Conservation (phyloP, 2,113 vertebrate species). For the Agapornis roseicollis region DNA sequence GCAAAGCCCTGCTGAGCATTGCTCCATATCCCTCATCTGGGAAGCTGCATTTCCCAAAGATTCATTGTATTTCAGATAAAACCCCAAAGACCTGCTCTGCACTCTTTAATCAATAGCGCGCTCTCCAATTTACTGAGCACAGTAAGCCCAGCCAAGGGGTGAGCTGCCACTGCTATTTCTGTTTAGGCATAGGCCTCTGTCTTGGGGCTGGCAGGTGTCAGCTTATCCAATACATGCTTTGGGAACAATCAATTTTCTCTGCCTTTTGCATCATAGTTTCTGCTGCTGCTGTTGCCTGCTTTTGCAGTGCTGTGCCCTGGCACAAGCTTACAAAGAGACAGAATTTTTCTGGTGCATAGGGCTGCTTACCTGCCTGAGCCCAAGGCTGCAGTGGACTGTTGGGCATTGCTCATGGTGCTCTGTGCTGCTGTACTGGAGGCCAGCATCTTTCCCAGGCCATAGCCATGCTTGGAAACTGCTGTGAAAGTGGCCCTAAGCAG, state of each 20-base stretch:
- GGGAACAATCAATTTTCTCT: not conserved
- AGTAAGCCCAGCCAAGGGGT: not conserved
- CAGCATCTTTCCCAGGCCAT: not conserved
- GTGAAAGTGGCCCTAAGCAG: not conserved
- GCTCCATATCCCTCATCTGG: not conserved
- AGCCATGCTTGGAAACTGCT: not conserved
- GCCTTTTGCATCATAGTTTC: not conserved
- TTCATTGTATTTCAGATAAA: not conserved
- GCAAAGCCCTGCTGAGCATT: not conserved
- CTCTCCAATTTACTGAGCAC: rapidly evolving
- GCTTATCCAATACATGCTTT: not conserved
- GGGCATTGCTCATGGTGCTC: not conserved
- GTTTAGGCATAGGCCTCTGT: not conserved
- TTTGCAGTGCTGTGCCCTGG: not conserved
- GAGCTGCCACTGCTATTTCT: not conserved
- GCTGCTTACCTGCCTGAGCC: not conserved
- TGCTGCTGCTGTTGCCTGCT: not conserved
- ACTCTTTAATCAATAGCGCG: not conserved
- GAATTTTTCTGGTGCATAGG: not conserved
- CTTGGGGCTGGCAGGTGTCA: not conserved
- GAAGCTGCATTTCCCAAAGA: not conserved
- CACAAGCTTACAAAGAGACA: not conserved
- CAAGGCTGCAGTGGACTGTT: not conserved
- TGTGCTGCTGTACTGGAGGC: not conserved
- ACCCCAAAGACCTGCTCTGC: not conserved